phyloP scores from a whole-genome alignment of 53 echinoderm and acorn worm species.

The Holothuria leucospilota region DNA sequence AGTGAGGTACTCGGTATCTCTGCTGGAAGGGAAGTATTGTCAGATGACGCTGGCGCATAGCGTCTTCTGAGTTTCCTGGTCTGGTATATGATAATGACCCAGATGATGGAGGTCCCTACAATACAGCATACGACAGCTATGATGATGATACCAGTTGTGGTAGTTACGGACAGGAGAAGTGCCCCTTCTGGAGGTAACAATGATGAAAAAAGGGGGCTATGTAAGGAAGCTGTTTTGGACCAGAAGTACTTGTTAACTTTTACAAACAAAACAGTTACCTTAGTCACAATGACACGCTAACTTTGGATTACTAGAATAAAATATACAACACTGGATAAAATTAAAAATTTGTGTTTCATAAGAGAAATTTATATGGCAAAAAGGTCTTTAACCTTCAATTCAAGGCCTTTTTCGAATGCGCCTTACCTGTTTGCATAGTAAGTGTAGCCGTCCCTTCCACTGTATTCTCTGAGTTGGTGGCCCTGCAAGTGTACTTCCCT shows the following conservation, averaged over 20 bases:
- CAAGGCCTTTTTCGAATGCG: too few relatives aligned
- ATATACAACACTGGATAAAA: too few relatives aligned
- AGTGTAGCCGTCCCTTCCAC: constrained; percentile 67
- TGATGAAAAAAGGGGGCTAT: background rate
- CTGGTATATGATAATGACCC: constrained; percentile 96
- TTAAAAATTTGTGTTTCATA: too few relatives aligned
- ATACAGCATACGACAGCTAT: constrained; percentile 89
- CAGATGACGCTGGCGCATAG: constrained; percentile 51
- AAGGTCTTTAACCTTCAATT: too few relatives aligned
- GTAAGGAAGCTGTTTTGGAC: background rate
- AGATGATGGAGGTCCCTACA: constrained; percentile 87
- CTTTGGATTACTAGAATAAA: too few relatives aligned
- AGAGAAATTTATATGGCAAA: too few relatives aligned
- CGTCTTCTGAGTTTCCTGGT: constrained; percentile 79
- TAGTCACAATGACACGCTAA: background rate
- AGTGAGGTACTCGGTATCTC: constrained; percentile 96
- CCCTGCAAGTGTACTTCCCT: constrained; percentile 79
- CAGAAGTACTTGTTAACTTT: background rate
- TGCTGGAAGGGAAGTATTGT: constrained; percentile 74
- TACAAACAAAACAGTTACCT: background rate
- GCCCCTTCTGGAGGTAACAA: constrained; percentile 27
- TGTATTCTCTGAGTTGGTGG: constrained; percentile 73
- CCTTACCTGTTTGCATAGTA: constrained; percentile 69
- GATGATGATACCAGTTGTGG: constrained; percentile 90
- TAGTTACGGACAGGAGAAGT: constrained; percentile 61